Base-by-base conservation (phyloP, 2,113 vertebrate genomes). In the Turnix velox region DNA sequence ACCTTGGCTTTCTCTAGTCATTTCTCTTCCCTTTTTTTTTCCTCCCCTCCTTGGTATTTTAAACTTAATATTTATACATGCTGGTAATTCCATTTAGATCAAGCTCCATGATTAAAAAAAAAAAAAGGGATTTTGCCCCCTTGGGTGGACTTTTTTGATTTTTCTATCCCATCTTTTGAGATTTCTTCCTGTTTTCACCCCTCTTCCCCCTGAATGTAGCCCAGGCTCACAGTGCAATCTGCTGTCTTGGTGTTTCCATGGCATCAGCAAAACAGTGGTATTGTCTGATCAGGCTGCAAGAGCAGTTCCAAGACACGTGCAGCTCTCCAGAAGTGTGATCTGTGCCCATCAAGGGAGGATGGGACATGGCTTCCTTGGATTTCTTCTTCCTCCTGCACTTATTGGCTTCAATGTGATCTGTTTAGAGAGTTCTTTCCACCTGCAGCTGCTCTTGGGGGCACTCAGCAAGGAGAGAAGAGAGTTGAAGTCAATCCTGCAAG, bases 231-330 rank as follows among this genome's bases (percentile, higher is more conserved):
- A 52, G 54, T 79, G 77, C 73, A 61, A 46, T 55, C 40, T 0
- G 1, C 84, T 87, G 69, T 75, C 94, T 95, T 88, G 74, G 62
- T 78, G 95, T 96, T 96, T 96, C 92, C 95, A 96, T 96, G 91
- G 96, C 89, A 95, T 93, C 94, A 94, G 84, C 86, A 94, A 96
- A 96, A 89, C 92, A 91, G 86, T 68, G 87, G 87, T 65, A 83
- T 94, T 95, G 91, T 94, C 88, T 93, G 18, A 40, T 76, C 88
- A 76, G 90, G 86, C 95, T 89, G 77, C 42, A 52, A 65, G 67
- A 90, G 88, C 61, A 25, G n/a, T 65, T 96, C 84, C 92, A 88
- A 82, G 88, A 57, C 10, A 9, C 2, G 18, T 54, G 63, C 67
- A 69, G 93, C 87, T 87, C 84, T 82, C 91, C 49, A 66, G 87